Evolutionary conservation across 2,888 invertebrate genomes (phyloP).

Genomic region (Rhingia campestris): DNA sequence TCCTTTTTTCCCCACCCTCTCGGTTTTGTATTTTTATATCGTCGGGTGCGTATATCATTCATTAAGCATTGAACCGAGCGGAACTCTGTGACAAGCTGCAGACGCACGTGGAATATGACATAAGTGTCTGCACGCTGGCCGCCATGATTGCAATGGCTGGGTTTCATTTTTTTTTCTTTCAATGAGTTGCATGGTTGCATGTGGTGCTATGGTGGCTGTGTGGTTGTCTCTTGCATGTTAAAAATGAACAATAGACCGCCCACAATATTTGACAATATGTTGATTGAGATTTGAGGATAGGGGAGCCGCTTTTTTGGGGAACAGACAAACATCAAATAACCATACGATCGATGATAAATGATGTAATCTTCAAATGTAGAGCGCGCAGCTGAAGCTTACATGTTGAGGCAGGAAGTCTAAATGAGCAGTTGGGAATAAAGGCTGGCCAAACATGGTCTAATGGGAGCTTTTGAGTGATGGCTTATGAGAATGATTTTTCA

Average conservation of each 20-base stretch:
- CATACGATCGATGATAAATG: conserved; percentile 38
- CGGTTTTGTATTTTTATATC: conserved; percentile 20
- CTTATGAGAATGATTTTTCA: too few relatives aligned
- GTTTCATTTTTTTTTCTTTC: not conserved
- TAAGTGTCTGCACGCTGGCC: conserved; percentile 52
- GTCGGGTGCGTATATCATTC: conserved; percentile 66
- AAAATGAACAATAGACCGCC: conserved; percentile 58
- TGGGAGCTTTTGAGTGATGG: too few relatives aligned
- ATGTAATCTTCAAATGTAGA: conserved; percentile 17
- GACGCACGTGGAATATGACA: conserved; percentile 70
- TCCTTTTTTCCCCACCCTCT: not conserved
- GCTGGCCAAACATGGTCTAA: too few relatives aligned
- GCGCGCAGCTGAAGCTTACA: conserved; percentile 18
- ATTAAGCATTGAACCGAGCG: conserved; percentile 49
- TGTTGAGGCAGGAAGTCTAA: not conserved
- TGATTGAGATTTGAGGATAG: conserved; percentile 14
- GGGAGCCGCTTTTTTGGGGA: not conserved
- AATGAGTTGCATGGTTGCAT: conserved; percentile 1
- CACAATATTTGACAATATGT: conserved; percentile 45
- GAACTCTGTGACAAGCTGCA: conserved; percentile 48
- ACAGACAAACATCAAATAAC: conserved; percentile 23
- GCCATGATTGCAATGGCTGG: not conserved
- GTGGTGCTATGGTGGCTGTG: conserved; percentile 20
- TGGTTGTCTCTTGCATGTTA: conserved; percentile 39
- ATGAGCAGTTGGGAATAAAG: too few relatives aligned